Percentiles rank a stretch among this genome's conserved stretches.
Conservation (phyloP, 2,113 vertebrate genomes). For the Ursus arctos region DNA sequence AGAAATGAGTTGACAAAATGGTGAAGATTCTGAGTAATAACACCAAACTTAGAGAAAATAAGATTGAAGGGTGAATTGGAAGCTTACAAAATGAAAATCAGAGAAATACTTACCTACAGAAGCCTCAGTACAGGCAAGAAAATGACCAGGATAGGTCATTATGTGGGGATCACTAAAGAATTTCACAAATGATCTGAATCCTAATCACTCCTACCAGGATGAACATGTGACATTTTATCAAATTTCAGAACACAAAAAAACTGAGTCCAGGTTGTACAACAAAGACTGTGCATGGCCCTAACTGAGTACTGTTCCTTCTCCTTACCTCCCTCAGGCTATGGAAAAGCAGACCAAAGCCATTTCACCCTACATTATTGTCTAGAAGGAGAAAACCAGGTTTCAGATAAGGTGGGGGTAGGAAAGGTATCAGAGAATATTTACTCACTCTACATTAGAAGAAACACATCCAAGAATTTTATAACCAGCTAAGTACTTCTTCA, state of each 20-base stretch:
- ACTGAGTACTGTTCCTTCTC: background rate
- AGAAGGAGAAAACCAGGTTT: background rate
- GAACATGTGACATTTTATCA: background rate
- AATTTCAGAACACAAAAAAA: background rate
- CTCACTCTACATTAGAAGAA: background rate
- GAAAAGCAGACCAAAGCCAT: background rate
- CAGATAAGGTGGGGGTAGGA: background rate
- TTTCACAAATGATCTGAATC: background rate
- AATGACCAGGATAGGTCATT: background rate
- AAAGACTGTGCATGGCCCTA: background rate
- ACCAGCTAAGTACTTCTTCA: background rate
- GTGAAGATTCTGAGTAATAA: background rate
- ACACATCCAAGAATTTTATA: background rate
- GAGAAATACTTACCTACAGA: background rate
- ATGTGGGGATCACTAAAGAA: background rate
- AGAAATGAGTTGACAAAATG: background rate
- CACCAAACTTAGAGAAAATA: background rate
- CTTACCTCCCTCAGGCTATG: background rate
- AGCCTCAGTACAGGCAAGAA: background rate
- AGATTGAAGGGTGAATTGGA: background rate
- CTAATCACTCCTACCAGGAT: background rate
- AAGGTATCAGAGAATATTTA: background rate
- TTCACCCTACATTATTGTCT: background rate
- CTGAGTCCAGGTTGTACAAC: background rate
- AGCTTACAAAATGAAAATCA: background rate